Evolutionary conservation across 2,888 invertebrate species (phyloP), one percentile per base, ranked within the genome.

Genomic region (Rutpela maculata): DNA sequence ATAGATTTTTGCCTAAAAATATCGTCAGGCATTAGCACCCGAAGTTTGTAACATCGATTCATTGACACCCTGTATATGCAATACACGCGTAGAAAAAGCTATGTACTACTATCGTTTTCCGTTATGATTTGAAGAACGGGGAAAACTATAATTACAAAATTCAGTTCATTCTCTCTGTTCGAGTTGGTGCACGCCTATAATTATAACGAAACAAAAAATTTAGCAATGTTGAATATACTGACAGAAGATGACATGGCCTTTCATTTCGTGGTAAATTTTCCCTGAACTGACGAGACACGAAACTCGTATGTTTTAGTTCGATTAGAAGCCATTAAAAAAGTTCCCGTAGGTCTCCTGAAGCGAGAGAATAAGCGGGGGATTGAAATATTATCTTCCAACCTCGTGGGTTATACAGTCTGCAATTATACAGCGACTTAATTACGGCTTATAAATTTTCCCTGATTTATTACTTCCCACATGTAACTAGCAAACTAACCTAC

Each of bases 341-440:
- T 43, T 12, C 43, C 43, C 38, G 60, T 26, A 38, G 12, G 38
- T 43, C 43, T 19, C 43, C 26, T 22, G 67, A 26, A n/a, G 18
- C 15, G 15, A 50, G 22, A 72, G 73, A 67, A 66, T 63, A 68
- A 38, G 76, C 77, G 77, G 74, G 59, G 72, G 74, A 81, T 81
- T 81, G 80, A 81, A 81, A 78, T 81, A 81, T 80, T 80, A 78
- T 80, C 77, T 66, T 65, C 67, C 75, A 77, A 76, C 75, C 75
- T 78, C 82, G 82, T 81, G 80, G 84, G 83, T 73, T 75, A 77
- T 71, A 68, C 72, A 60, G 73, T 60, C 68, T 81, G 79, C 82
- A 82, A 83, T 84, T 84, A 81, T 81, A 77, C 78, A 69, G 78
- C 75, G 77, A 75, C 75, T 82, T 83, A 82, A 83, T 82, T 81